phyloP scores from a whole-genome alignment of 2,797 vertebrate species.

The Vultur gryphus region DNA sequence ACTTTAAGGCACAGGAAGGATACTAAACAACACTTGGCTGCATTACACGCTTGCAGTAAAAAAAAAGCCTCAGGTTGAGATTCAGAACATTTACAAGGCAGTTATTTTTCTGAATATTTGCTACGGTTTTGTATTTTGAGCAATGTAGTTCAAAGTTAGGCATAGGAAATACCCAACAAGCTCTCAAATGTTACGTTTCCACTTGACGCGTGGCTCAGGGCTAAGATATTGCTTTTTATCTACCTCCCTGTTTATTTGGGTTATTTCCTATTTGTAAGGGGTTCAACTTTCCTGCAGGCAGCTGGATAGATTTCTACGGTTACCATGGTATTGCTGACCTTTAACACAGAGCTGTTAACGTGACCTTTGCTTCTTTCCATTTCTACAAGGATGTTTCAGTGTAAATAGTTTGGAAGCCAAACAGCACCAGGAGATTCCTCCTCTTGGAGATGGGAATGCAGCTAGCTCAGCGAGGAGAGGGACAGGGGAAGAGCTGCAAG shows the following conservation, averaged over 20 bases:
- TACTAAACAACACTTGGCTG: constrained; percentile 40
- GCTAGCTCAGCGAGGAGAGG: background rate
- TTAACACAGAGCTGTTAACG: constrained; percentile 12
- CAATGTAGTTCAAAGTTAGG: background rate
- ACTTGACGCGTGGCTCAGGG: background rate
- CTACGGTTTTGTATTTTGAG: background rate
- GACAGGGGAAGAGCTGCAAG: background rate
- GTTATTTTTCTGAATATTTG: background rate
- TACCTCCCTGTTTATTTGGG: constrained; percentile 20
- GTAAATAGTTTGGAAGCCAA: constrained; percentile 43
- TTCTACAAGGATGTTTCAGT: constrained; percentile 39
- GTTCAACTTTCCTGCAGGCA: constrained; percentile 3
- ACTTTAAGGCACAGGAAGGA: constrained; percentile 66
- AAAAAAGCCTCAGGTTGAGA: background rate
- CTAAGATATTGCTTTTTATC: background rate
- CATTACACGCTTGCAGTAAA: background rate
- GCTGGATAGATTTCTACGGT: constrained; percentile 34
- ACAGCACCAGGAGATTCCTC: constrained; percentile 2
- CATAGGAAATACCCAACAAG: background rate
- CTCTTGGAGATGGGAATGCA: background rate
- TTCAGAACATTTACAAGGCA: background rate
- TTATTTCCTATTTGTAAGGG: background rate
- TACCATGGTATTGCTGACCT: constrained; percentile 40
- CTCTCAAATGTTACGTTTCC: background rate
- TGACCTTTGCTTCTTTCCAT: constrained; percentile 57